Percentiles rank a stretch among this genome's conserved stretches.
Conservation (phyloP, 2,797 vertebrate genomes). For the Anguilla marmorata region DNA sequence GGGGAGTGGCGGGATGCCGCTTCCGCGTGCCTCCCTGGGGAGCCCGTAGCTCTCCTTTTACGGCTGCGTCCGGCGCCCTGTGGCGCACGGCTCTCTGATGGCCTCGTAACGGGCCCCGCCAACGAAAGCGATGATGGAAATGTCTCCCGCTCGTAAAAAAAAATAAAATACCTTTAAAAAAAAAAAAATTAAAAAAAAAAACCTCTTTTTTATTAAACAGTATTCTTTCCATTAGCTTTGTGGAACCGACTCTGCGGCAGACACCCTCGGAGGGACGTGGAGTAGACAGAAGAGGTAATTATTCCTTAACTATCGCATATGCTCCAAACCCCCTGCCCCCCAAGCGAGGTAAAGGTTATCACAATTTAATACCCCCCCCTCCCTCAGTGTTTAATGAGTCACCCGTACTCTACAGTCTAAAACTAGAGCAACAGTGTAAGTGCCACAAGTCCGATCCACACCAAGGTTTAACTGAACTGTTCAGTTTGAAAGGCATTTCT, state of each 20-base stretch:
- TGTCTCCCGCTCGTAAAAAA: constrained; percentile 5
- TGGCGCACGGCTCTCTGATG: not conserved
- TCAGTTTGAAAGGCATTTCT: not conserved
- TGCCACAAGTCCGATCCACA: not conserved
- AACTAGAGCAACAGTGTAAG: not conserved
- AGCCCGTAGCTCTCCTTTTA: constrained; percentile 22
- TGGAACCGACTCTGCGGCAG: not conserved
- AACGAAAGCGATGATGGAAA: constrained; percentile 22
- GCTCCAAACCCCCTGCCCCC: constrained; percentile 21
- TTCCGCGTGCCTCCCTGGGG: constrained; percentile 4
- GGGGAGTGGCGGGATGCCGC: not conserved
- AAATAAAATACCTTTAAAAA: not conserved
- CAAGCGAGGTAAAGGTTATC: constrained; percentile 27
- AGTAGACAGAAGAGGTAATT: constrained; percentile 3
- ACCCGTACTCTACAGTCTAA: not conserved
- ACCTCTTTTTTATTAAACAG: constrained; percentile 21
- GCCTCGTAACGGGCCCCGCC: constrained; percentile 5
- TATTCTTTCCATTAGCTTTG: not conserved
- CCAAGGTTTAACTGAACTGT: not conserved
- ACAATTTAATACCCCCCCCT: constrained; percentile 29
- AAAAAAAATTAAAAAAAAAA: not conserved
- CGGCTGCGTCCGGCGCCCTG: not conserved
- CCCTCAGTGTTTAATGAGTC: constrained; percentile 41
- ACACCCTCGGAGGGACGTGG: constrained; percentile 6
- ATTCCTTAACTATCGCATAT: constrained; percentile 19